A percentile compares a stretch with the other conserved stretches of the same genome.
phyloP scores from a whole-genome alignment of 2,113 vertebrate genomes.

The Galeopterus variegatus region DNA sequence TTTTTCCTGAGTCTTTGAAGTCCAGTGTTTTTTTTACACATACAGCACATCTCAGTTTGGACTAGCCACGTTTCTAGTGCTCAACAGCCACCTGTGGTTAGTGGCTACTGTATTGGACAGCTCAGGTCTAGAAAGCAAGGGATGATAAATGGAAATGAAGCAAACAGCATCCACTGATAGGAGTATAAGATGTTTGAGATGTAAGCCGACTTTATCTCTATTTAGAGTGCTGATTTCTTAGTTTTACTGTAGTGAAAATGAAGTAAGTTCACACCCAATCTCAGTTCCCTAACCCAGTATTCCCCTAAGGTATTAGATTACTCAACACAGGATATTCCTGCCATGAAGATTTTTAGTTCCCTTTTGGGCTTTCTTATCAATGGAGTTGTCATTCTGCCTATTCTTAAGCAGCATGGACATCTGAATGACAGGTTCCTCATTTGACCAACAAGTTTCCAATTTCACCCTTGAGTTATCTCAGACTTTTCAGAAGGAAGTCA shows the following conservation, averaged over 20 bases:
- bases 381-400: neutral
- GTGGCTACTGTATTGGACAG: neutral
- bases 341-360: neutral
- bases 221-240: neutral
- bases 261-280: conserved; percentile 6
- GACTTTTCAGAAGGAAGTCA: neutral
- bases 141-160: neutral
- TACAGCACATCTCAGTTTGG: neutral
- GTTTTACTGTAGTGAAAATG: conserved; percentile 25
- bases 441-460: neutral
- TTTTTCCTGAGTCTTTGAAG: neutral
- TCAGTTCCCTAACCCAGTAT: neutral
- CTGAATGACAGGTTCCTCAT: neutral
- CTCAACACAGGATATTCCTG: conserved; percentile 18
- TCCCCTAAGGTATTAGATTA: neutral
- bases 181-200: neutral
- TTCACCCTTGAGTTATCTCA: neutral
- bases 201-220: neutral
- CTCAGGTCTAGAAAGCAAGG: neutral
- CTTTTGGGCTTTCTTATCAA: neutral
- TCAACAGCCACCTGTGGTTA: neutral
- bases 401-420: neutral
- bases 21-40: neutral
- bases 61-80: neutral
- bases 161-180: neutral